Base-by-base conservation (phyloP, 2,113 vertebrate genomes). In the Zootoca vivipara region DNA sequence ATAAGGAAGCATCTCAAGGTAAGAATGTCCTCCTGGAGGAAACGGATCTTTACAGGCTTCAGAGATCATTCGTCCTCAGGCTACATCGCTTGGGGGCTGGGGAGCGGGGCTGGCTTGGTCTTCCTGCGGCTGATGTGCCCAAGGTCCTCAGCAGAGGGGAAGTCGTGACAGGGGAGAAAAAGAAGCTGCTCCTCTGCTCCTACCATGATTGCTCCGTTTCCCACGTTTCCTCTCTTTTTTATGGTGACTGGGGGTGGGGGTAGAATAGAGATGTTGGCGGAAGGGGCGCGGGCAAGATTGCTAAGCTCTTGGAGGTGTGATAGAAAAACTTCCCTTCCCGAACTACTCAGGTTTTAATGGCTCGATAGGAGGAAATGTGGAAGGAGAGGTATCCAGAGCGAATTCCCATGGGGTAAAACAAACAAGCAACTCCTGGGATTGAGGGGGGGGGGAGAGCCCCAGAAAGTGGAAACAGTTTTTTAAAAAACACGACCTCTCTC, bases 1-100 rank as follows among this genome's bases (percentile, higher is more conserved):
- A 40, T 88, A 80, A 90, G 69, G 69, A 80, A 80, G 82, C 86
- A 83, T 84, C 42, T 70, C 86, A 87, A 90, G 89, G 89, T 90
- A 87, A 90, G 89, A 78, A 38, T 40, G 80, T 70, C 40, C 79
- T 42, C 26, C 67, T 81, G 78, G 35, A 42, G 46, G 46, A 74
- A 42, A 72, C 35, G 35, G 87, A 65, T 73, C 46, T 70, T 56
- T 28, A 38, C 20, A n/a, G 67, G n/a, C 40, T 24, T n/a, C 4
- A 13, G 75, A n/a, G 26, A 16, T 62, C 56, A 1, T 35, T 33
- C 38, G 3, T 12, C 3, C 18, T 7, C 70, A 15, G 52, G 28
- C 83, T 10, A 30, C 56, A 20, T 52, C 67, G 26, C n/a, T 52
- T 15, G 75, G 40, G 40, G 79, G 13, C 5, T 46, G 15, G 33